These are phyloP conservation scores for Bombus vancouverensis DNA, from an alignment of 1,140 invertebrate species.

Conservation along the genomic window DNA sequence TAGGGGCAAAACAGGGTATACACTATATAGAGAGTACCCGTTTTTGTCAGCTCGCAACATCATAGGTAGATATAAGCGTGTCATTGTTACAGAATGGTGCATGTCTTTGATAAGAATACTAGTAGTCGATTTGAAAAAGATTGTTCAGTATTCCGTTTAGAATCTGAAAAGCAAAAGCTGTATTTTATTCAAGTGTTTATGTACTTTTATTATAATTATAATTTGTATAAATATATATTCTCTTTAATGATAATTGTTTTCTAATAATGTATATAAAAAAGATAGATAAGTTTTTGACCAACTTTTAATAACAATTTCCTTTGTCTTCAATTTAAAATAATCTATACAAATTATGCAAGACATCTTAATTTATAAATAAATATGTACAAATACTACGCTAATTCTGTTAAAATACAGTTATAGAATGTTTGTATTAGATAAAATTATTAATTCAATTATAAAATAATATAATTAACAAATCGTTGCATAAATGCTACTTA, in stretches of 20 bases:
- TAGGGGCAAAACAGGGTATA: slow-evolving; percentile 42
- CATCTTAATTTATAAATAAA: background rate
- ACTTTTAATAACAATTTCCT: background rate
- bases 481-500: background rate
- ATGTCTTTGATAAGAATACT: slow-evolving; percentile 74
- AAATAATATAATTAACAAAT: background rate
- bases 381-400: background rate
- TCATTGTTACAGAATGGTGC: slow-evolving; percentile 72
- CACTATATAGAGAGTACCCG: slow-evolving; percentile 59
- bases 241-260: background rate
- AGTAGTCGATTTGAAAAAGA: slow-evolving; percentile 70
- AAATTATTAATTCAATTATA: background rate
- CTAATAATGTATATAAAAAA: background rate
- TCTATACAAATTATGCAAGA: background rate
- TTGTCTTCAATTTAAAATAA: background rate
- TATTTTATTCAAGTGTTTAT: slow-evolving; percentile 42
- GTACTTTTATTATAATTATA: slow-evolving; percentile 9
- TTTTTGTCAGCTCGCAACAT: slow-evolving; percentile 47
- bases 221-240: slow-evolving; percentile 6
- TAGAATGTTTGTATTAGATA: background rate
- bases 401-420: slow-evolving; percentile 23
- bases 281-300: background rate
- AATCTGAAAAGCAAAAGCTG: slow-evolving; percentile 72
- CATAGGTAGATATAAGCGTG: slow-evolving; percentile 55
- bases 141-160: slow-evolving; percentile 67